Conservation (phyloP, 2,113 vertebrate genomes). For the Takifugu bimaculatus region DNA sequence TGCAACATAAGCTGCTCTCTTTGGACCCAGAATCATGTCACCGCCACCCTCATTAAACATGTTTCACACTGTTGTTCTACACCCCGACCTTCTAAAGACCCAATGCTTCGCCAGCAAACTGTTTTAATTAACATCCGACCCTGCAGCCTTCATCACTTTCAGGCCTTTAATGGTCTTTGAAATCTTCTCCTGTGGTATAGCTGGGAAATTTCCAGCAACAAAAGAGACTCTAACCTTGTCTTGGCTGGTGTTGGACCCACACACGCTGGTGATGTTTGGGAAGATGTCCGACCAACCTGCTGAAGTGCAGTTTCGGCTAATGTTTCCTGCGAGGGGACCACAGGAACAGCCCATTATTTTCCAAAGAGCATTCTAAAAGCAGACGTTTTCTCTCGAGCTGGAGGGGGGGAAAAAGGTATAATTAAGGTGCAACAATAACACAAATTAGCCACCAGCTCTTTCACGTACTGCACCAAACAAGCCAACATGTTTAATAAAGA, state of each 20-base stretch:
- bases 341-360: not conserved
- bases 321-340: constrained; percentile 77
- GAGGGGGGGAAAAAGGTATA: too few relatives aligned
- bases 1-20: too few relatives aligned
- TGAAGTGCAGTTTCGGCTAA: constrained; percentile 86
- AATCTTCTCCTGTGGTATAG: not conserved
- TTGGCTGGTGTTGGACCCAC: constrained; percentile 69
- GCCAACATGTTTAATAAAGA: too few relatives aligned
- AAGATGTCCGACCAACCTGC: constrained; percentile 85
- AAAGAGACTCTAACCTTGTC: constrained; percentile 52
- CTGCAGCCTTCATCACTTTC: constrained; percentile 15
- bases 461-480: too few relatives aligned
- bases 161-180: constrained; percentile 1
- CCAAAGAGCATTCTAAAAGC: too few relatives aligned
- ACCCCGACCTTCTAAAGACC: constrained; percentile 33
- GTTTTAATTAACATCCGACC: constrained; percentile 28
- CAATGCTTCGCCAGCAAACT: constrained; percentile 1
- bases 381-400: too few relatives aligned
- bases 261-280: constrained; percentile 80
- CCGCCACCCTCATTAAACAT: too few relatives aligned
- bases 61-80: not conserved
- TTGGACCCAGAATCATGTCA: too few relatives aligned
- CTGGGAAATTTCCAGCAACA: not conserved
- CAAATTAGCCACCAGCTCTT: too few relatives aligned
- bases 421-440: too few relatives aligned